A percentile compares a stretch with the other conserved stretches of the same genome.
These are phyloP conservation scores for Microcebus jonahi DNA, from an alignment of 2,113 vertebrate species.

Conservation along the genomic window DNA sequence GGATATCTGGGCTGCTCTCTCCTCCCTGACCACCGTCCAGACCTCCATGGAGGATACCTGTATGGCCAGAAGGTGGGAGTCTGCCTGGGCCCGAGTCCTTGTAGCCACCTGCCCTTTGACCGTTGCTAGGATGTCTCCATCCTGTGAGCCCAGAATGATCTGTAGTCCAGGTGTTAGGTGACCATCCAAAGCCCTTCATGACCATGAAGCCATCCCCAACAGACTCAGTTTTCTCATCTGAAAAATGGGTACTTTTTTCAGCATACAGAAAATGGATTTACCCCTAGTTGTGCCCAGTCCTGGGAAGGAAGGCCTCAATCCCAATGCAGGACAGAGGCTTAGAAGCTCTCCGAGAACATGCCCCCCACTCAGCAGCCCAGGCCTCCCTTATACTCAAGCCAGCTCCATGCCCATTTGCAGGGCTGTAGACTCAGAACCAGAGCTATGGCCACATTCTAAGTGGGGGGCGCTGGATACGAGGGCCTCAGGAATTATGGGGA, in stretches of 20 bases:
- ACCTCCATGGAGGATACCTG: background rate
- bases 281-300: background rate
- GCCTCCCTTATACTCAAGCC: background rate
- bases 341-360: background rate
- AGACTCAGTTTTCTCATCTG: slow-evolving; percentile 7
- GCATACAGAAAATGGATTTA: background rate
- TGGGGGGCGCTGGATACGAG: background rate
- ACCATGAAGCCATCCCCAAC: background rate
- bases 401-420: background rate
- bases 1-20: background rate
- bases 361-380: background rate
- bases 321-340: background rate
- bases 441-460: background rate
- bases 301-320: background rate
- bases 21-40: background rate
- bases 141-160: background rate
- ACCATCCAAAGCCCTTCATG: background rate
- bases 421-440: background rate
- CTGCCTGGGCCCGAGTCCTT: background rate
- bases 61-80: background rate
- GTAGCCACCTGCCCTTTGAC: background rate
- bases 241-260: background rate
- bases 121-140: background rate
- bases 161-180: background rate
- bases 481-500: background rate